Percentiles rank a stretch among this genome's conserved stretches.
Evolutionary conservation across 2,797 vertebrate species (phyloP).

Genomic region (Ptychobarbus kaznakovi): DNA sequence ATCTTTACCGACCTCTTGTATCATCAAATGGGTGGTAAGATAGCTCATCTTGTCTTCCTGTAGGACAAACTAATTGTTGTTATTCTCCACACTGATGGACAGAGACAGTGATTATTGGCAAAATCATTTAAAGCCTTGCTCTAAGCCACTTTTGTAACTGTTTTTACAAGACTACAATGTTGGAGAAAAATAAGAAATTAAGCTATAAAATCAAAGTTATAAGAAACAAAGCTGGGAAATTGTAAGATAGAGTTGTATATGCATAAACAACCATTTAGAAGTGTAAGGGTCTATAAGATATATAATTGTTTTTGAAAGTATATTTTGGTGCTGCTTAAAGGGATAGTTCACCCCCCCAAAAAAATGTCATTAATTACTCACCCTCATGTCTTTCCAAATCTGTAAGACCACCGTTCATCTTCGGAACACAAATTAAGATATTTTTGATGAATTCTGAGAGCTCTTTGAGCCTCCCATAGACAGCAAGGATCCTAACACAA

Average conservation of each 20-base stretch:
- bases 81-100: conserved; percentile 37
- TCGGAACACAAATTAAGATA: too few species aligned
- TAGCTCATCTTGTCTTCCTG: conserved; percentile 39
- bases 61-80: conserved; percentile 38
- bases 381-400: too few species aligned
- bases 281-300: background rate
- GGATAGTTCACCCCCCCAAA: too few species aligned
- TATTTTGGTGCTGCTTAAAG: background rate
- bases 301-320: conserved; percentile 6
- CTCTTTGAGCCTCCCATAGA: too few species aligned
- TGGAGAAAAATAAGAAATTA: background rate
- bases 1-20: conserved; percentile 24
- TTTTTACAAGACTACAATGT: conserved; percentile 9
- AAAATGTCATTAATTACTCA: too few species aligned
- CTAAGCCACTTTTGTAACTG: conserved; percentile 18
- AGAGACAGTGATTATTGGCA: conserved; percentile 35
- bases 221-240: background rate
- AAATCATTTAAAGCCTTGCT: conserved; percentile 26
- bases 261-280: background rate
- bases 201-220: background rate
- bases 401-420: too few species aligned
- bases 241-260: background rate
- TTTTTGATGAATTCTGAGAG: too few species aligned
- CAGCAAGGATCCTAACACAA: too few species aligned
- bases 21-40: conserved; percentile 28